Evolutionary conservation across 2,797 vertebrate genomes (phyloP).

Genomic region (Scleropages formosus): DNA sequence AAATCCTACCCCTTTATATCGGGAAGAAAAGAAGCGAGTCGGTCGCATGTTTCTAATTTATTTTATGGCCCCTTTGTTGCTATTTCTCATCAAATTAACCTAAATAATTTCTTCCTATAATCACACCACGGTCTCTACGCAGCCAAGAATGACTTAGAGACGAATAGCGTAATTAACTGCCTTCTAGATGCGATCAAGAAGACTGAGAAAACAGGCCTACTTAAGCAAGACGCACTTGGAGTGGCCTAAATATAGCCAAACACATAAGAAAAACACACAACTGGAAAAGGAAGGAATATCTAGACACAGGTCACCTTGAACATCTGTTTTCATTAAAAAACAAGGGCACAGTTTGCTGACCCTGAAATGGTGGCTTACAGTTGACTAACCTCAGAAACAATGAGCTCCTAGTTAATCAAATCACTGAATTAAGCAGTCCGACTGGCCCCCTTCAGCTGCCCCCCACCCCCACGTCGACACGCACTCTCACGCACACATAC

Average conservation of each 20-base stretch:
- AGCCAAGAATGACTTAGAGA: not conserved
- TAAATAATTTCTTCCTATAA: conserved; percentile 3
- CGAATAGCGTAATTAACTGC: not conserved
- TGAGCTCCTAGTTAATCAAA: not conserved
- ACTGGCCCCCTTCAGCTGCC: not conserved
- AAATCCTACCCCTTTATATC: not conserved
- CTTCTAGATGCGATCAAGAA: not conserved
- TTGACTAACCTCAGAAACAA: not conserved
- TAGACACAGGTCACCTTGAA: not conserved
- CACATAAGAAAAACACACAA: not conserved
- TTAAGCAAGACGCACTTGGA: not conserved
- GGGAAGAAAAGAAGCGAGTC: conserved; percentile 3
- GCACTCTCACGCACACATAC: not conserved
- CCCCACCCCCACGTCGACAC: not conserved
- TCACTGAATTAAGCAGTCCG: not conserved
- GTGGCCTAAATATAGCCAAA: not conserved
- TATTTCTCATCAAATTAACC: conserved; percentile 14
- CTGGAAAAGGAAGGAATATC: not conserved
- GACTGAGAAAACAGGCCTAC: conserved; percentile 3
- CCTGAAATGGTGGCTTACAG: not conserved
- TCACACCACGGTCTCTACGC: not conserved
- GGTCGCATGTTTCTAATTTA: not conserved
- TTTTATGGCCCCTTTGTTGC: conserved; percentile 13
- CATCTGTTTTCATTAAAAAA: not conserved
- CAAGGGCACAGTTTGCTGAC: not conserved